Evolutionary conservation across 2,797 vertebrate species (phyloP), one percentile per base, ranked within the genome.

Genomic region (Gadopsis bispinosus): DNA sequence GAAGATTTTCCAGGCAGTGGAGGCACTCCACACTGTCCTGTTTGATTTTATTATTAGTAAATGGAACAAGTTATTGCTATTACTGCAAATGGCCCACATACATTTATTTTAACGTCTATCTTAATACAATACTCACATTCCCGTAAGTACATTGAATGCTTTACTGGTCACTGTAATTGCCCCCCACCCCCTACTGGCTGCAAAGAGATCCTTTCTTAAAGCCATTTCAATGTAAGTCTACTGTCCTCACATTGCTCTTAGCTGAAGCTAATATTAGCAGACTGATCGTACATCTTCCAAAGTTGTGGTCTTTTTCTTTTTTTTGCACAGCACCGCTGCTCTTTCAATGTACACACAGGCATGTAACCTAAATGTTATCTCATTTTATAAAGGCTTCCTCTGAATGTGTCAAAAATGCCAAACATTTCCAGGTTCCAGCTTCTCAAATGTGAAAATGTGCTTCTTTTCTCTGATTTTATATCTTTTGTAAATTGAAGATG

Each of bases 61-160:
- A 69, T 39, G 22, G 33, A 83, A 60, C 47, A 77, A 64, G 47
- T 74, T 73, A 11, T 68, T 45, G 33, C 47, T n/a, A 0, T 39
- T n/a, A 29, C 39, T 54, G 51, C 4, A 11, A 31, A 55, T 26
- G 62, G 60, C 37, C 35, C 29, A 43, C 62, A 39, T 48, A 50
- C 20, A 39, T 65, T 61, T 69, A 39, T 65, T 61, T 55, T 51
- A 17, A 55, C 7, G 20, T 20, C 7, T 26, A 2, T 69, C 51
- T 35, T 39, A 51, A 56, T 55, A 17, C 16, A 66, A 39, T 60
- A 43, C 47, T 73, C 26, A 29, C 3, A 5, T 73, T 68, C 51
- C 33, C 55, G 14, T 37, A 39, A 61, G 48, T 26, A 26, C 43
- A 54, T 26, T 33, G 3, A 71, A 55, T 56, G 41, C 58, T 48